These are phyloP conservation scores for Epinotia bilunana DNA, from an alignment of 2,888 invertebrate genomes.

Conservation along the genomic window DNA sequence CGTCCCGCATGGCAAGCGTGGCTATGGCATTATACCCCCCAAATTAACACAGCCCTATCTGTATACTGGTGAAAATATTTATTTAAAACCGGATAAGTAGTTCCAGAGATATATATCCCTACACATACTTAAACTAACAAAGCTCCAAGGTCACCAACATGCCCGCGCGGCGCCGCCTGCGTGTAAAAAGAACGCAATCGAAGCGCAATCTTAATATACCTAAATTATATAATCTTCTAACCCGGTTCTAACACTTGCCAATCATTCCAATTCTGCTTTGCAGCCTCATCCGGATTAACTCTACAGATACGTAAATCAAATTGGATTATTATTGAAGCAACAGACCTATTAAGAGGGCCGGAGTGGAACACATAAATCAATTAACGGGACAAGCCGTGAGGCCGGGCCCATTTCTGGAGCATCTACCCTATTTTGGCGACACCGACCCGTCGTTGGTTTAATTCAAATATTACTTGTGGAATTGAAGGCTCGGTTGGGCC, in stretches of 20 bases:
- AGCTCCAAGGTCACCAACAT: too few relatives aligned
- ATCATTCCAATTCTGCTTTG: conserved; percentile 22
- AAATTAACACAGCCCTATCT: too few relatives aligned
- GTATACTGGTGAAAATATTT: too few relatives aligned
- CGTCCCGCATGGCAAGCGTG: too few relatives aligned
- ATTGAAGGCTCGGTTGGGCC: conserved; percentile 69
- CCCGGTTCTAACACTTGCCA: background rate
- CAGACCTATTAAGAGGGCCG: conserved; percentile 75
- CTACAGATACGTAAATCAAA: conserved; percentile 69
- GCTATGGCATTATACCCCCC: too few relatives aligned
- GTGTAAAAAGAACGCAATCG: too few relatives aligned
- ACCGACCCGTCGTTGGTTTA: conserved; percentile 72
- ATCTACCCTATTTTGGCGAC: conserved; percentile 71
- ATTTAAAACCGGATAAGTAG: too few relatives aligned
- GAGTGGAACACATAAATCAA: conserved; percentile 77
- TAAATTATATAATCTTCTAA: too few relatives aligned
- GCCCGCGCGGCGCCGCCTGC: too few relatives aligned
- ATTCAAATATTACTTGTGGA: conserved; percentile 81
- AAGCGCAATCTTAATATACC: too few relatives aligned
- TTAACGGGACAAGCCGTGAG: conserved; percentile 78
- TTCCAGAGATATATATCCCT: too few relatives aligned
- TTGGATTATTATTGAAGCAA: conserved; percentile 75
- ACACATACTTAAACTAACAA: too few relatives aligned
- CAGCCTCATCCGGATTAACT: conserved; percentile 25
- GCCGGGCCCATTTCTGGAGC: conserved; percentile 71